Evolutionary conservation across 2,888 invertebrate genomes (phyloP).

Genomic region (Tubulanus polymorphus): DNA sequence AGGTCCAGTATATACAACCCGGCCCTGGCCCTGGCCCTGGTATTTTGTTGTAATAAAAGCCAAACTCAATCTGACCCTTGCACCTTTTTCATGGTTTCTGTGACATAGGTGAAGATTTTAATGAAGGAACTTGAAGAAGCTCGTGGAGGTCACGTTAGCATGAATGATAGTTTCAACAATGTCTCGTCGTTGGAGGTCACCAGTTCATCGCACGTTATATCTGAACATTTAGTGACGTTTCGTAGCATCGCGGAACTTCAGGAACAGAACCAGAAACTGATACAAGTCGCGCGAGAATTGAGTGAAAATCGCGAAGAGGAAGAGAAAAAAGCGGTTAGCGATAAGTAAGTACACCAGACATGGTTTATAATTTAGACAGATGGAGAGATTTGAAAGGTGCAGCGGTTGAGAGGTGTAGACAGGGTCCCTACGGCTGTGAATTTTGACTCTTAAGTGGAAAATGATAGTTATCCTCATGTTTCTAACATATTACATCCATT

Average conservation of each 20-base stretch:
- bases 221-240: slow-evolving; percentile 83
- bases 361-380: too few species aligned
- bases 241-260: slow-evolving; percentile 81
- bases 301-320: slow-evolving; percentile 79
- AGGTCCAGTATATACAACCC: too few species aligned
- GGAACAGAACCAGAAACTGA: slow-evolving; percentile 78
- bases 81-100: too few species aligned
- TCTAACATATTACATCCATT: too few species aligned
- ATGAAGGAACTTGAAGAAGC: slow-evolving; percentile 80
- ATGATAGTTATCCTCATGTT: too few species aligned
- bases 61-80: neutral
- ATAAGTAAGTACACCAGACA: too few species aligned
- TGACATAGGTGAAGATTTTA: slow-evolving; percentile 67
- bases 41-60: too few species aligned
- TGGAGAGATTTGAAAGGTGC: too few species aligned
- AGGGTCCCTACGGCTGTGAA: too few species aligned
- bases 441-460: too few species aligned
- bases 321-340: slow-evolving; percentile 60
- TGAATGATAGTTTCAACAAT: slow-evolving; percentile 27
- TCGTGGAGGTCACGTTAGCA: slow-evolving; percentile 60
- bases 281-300: slow-evolving; percentile 78
- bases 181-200: slow-evolving; percentile 38
- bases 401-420: too few species aligned
- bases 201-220: slow-evolving; percentile 59
- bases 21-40: too few species aligned